Evolutionary conservation across 2,888 invertebrate genomes (phyloP).

Genomic region (Eupithecia inturbata): DNA sequence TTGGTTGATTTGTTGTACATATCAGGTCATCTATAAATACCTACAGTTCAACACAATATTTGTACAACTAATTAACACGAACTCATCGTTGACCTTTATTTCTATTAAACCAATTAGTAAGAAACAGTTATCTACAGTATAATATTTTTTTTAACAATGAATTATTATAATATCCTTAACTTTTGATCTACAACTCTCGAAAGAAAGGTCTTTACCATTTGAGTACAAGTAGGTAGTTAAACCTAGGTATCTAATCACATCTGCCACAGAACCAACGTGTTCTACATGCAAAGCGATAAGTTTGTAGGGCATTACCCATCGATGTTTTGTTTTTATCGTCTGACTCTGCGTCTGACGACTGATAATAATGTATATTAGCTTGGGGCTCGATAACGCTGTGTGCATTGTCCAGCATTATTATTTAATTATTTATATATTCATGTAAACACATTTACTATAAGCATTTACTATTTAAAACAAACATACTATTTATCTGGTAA

Average conservation of each 20-base stretch:
- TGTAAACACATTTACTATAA: not conserved
- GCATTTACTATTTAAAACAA: not conserved
- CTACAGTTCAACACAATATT: slow-evolving; percentile 6
- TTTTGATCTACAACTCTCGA: not conserved
- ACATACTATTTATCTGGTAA: not conserved
- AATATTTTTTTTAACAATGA: not conserved
- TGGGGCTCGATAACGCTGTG: not conserved
- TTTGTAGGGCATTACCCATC: slow-evolving; percentile 54
- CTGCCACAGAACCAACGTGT: slow-evolving; percentile 37
- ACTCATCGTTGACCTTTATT: not conserved
- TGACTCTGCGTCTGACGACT: slow-evolving; percentile 13
- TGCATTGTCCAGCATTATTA: slow-evolving; percentile 2
- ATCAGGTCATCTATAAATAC: slow-evolving; percentile 16
- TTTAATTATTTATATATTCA: not conserved
- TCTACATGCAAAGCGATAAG: slow-evolving; percentile 49
- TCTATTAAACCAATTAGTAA: not conserved
- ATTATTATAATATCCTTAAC: not conserved
- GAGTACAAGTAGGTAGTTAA: slow-evolving; percentile 4
- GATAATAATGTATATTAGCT: slow-evolving; percentile 8
- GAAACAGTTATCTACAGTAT: not conserved
- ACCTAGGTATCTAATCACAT: slow-evolving; percentile 23
- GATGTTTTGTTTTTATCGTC: slow-evolving; percentile 47
- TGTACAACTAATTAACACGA: slow-evolving; percentile 3
- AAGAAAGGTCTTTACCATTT: not conserved
- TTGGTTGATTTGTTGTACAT: slow-evolving; percentile 39